A percentile compares a stretch with the other conserved stretches of the same genome.
Conservation (phyloP, 2,113 vertebrate genomes). For the Felis catus region F.catus_Fca126_mat1.0 CM031415.1:99888001-99888500, state of each 20-base stretch:
- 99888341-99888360: background rate
- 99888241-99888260: background rate
- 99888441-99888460: background rate
- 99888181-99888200: background rate
- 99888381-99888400: background rate
- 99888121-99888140: background rate
- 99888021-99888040: background rate
- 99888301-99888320: background rate
- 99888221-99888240: background rate
- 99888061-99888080: background rate
- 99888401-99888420: background rate
- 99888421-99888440: background rate
- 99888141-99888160: rapidly evolving
- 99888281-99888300: background rate
- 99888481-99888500: background rate
- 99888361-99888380: background rate
- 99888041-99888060: background rate
- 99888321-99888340: background rate
- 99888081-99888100: background rate
- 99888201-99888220: background rate
- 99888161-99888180: background rate
- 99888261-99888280: background rate
- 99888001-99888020: background rate
- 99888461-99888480: background rate
- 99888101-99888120: background rate